These are phyloP conservation scores for Venusia cambrica DNA, from an alignment of 2,888 invertebrate genomes.

Conservation along the genomic window DNA sequence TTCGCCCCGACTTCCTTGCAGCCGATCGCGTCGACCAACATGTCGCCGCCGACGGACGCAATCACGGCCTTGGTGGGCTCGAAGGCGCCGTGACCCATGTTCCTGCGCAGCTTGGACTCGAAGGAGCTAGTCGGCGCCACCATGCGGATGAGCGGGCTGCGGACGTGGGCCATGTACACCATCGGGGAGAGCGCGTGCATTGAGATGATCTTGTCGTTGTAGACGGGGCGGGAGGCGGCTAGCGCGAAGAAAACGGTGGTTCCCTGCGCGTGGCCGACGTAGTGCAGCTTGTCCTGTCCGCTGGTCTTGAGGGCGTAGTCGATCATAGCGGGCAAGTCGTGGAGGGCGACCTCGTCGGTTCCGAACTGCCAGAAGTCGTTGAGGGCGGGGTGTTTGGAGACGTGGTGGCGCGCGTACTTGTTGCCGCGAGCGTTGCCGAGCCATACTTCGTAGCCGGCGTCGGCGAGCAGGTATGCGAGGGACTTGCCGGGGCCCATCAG, in stretches of 20 bases:
- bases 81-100: conserved; percentile 57
- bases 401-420: conserved; percentile 61
- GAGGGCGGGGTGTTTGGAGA: conserved; percentile 55
- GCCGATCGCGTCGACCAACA: conserved; percentile 57
- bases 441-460: conserved; percentile 71
- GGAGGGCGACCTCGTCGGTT: conserved; percentile 65
- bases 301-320: conserved; percentile 57
- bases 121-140: conserved; percentile 56
- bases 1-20: conserved; percentile 80
- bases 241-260: conserved; percentile 62
- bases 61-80: conserved; percentile 50
- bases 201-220: conserved; percentile 60
- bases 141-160: conserved; percentile 68
- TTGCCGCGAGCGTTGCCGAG: conserved; percentile 68
- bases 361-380: conserved; percentile 70
- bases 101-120: conserved; percentile 40
- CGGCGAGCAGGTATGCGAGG: conserved; percentile 59
- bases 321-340: conserved; percentile 70
- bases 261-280: conserved; percentile 63
- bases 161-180: conserved; percentile 65
- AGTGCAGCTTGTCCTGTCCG: conserved; percentile 55
- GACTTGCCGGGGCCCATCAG: conserved; percentile 82
- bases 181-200: conserved; percentile 69
- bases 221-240: conserved; percentile 53
- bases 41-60: conserved; percentile 52